Evolutionary conservation across 2,113 vertebrate genomes (phyloP), one percentile per base, ranked within the genome.

Genomic region (Corythaeola cristata): DNA sequence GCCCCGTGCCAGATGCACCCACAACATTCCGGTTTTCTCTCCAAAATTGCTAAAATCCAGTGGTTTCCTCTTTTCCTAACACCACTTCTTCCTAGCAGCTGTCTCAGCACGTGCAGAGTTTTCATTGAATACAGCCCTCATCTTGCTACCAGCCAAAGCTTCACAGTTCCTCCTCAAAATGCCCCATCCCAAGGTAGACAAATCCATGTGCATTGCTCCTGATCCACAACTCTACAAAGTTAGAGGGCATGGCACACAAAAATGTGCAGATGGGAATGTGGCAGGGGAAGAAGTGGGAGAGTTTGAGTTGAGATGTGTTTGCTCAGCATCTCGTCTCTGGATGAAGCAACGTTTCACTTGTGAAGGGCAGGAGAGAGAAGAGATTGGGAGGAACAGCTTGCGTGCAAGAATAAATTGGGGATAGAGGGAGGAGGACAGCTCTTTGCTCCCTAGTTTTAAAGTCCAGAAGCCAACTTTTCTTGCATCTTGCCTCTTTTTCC

Each of bases 201-300:
- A 89, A 92, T 23, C 41, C n/a, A 24, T 0, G 1, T 12, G 6
- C 45, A 32, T 50, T 4, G 1, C 17, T 85, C 50, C 69, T 62
- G 1, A 1, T 41, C 17, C 45, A 53, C 22, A 73, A 17, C 39
- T 13, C 32, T 1, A 1, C 0, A 1, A 37, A 20, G 12, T 13
- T 26, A 47, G 41, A 78, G 26, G 10, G 12, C 62, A 93, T 85
- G 84, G 89, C 0, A 11, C 56, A 72, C 69, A 93, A 76, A 91
- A 94, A 82, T 28, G 66, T 3, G 6, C 0, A 37, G 75, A 45
- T 74, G 79, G 94, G 91, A 92, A 96, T 0, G 47, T 69, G 73
- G 73, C 10, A 39, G 86, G 76, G 76, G 73, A 95, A 90, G 69
- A 86, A 93, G 73, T 58, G 86, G 91, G 87, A 96, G 94, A 91